Evolutionary conservation across 2,113 vertebrate species (phyloP), one percentile per base, ranked within the genome.

Genomic region (Ellobius talpinus): DNA sequence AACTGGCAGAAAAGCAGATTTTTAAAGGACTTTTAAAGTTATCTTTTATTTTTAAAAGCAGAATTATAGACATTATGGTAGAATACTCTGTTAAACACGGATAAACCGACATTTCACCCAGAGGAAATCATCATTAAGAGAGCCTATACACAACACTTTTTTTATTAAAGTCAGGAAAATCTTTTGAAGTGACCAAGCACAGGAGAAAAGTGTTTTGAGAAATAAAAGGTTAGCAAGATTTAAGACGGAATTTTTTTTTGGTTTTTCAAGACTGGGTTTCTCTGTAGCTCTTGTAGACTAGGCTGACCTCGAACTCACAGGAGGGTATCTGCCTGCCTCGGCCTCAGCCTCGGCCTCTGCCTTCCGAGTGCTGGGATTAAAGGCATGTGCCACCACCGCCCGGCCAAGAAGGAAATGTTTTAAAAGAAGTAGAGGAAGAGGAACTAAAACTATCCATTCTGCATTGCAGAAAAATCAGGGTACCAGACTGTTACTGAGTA

Each of bases 171-270:
- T 77, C 50, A 94, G 6, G n/a, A 82, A 39, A 82, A 39, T 55
- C 36, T 61, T 82, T 82, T 61, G 11, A 92, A 94, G 65, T 86
- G 72, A 61, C 12, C 36, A 61, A 58, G 78, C 21, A 81, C 78
- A n/a, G 21, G 33, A 81, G 10, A 55, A 79, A 81, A 81, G 73
- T 39, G 33, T 95, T 87, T 90, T 93, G 93, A 91, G 77, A 95
- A 88, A n/a, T 19, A 47, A 63, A 58, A 91, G n/a, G 9, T n/a
- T 14, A 14, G 63, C 0, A 19, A 81, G 52, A 58, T 81, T 81
- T 58, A 58, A n/a, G 78, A 81, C n/a, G 50, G 33, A 55, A n/a
- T 19, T 81, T 55, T 16, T 55, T 55, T 17, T 58, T 58, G 1
- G 17, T 58, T 58, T 58, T 19, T 58, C 5, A 14, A 58, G 55